Conservation (phyloP, 1,140 invertebrate species). For the Lanistes nyassanus region DNA sequence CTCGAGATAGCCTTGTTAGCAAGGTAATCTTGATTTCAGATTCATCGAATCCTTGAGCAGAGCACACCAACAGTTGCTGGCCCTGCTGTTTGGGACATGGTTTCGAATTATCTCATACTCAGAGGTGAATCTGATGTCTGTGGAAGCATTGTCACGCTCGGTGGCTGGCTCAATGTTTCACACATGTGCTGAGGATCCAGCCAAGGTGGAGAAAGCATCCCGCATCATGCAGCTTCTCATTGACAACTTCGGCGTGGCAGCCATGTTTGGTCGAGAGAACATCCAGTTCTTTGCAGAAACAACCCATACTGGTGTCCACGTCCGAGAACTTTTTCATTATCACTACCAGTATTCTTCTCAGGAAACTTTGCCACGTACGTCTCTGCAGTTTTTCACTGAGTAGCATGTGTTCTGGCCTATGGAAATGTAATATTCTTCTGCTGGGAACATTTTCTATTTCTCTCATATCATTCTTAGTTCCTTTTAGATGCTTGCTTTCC, state of each 20-base stretch:
- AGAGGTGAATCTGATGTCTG: constrained; percentile 85
- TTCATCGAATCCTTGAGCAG: constrained; percentile 87
- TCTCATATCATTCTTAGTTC: too few species aligned
- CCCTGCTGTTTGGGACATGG: constrained; percentile 92
- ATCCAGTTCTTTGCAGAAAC: constrained; percentile 92
- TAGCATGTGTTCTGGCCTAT: background rate
- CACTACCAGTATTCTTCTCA: constrained; percentile 61
- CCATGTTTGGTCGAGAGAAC: constrained; percentile 94
- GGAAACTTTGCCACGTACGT: constrained; percentile 62
- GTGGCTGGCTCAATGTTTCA: constrained; percentile 99
- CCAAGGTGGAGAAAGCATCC: constrained; percentile 83
- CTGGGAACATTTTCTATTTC: too few species aligned
- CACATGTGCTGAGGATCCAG: constrained; percentile 63
- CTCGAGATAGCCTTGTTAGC: background rate
- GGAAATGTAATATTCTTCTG: too few species aligned
- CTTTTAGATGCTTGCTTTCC: background rate
- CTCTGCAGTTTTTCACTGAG: background rate
- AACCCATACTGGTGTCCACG: constrained; percentile 62
- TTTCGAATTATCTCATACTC: constrained; percentile 95
- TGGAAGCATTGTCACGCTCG: constrained; percentile 91
- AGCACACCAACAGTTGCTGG: constrained; percentile 91
- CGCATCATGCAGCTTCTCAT: constrained; percentile 72
- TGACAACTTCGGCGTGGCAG: constrained; percentile 94
- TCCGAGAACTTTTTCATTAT: constrained; percentile 63
- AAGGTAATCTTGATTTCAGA: constrained; percentile 69